Evolutionary conservation across 2,797 vertebrate species (phyloP), one percentile per base, ranked within the genome.

Genomic region (Melanogrammus aeglefinus): DNA sequence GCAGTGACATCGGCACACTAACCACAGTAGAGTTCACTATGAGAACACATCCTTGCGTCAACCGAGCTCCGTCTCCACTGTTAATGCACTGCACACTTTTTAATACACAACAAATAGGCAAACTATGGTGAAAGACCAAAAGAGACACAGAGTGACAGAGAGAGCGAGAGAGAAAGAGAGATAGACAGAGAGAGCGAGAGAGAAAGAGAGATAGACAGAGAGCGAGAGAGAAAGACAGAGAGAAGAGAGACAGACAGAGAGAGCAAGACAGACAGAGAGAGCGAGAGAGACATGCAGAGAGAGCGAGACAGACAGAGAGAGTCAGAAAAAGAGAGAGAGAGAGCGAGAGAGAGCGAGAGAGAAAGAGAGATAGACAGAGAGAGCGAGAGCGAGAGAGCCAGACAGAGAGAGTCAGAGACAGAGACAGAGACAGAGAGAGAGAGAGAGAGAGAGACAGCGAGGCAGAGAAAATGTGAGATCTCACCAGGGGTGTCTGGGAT

Each of bases 61-160:
- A 63, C 6, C 57, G 7, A 69, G 24, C 63, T 10, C 24, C 9
- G 63, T 69, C 63, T 69, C 63, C 63, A 21, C 24, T 69, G 63
- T 24, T 12, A 27, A 27, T 12, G 29, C 63, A 9, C 63, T 44
- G 1, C 38, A 39, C 38, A 39, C 38, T 39, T 10, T 39, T 39
- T 39, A 39, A 39, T 9, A 39, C 8, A 39, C 12, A 47, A 47
- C 7, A 12, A 51, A 51, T 16, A 51, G 13, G 41, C 5, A 44
- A 36, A n/a, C 6, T 36, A 27, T 12, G 21, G 77, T 74, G 76
- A 66, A 76, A 66, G 76, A 81, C 77, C 35, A 14, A 72, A 13
- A 72, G 71, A 41, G 36, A 79, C 24, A 77, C 18, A 31, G 7
- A 73, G 38, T 36, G 31, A 76, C 33, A 24, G 33, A 69, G 18